These are phyloP conservation scores for Ostrea denselamellosa DNA, from an alignment of 1,140 invertebrate species.

Conservation along the genomic window DNA sequence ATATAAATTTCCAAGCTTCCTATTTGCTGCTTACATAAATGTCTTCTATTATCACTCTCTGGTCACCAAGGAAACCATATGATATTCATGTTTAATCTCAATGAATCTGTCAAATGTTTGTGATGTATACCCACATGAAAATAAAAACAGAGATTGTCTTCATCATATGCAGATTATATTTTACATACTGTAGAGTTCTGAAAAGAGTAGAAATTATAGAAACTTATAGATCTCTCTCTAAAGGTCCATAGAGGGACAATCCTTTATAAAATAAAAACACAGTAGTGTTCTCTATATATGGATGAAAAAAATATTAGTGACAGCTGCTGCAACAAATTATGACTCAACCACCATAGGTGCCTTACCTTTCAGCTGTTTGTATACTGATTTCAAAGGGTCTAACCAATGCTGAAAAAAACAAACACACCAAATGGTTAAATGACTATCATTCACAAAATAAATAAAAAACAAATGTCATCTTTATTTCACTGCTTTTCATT, in stretches of 20 bases:
- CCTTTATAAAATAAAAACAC: neutral
- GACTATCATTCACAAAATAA: neutral
- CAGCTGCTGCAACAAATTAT: neutral
- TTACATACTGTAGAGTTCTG: no score
- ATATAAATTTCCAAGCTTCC: no score
- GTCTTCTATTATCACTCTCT: no score
- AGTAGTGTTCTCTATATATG: neutral
- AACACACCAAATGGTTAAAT: neutral
- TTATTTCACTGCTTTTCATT: neutral
- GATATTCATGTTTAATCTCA: neutral
- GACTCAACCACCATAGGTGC: slow-evolving; percentile 50
- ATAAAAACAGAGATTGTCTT: no score
- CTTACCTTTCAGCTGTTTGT: slow-evolving; percentile 96
- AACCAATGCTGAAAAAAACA: slow-evolving; percentile 93
- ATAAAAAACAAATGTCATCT: neutral
- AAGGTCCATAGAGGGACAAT: neutral
- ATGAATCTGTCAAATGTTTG: no score
- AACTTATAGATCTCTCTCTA: neutral
- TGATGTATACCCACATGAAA: no score
- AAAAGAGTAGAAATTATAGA: no score
- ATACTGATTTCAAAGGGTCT: slow-evolving; percentile 93
- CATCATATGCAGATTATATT: no score
- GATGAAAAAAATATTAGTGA: neutral
- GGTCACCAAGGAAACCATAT: neutral
- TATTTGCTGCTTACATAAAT: no score